Base-by-base conservation (phyloP, 1,140 invertebrate genomes). In the Orchestia grillus region DNA sequence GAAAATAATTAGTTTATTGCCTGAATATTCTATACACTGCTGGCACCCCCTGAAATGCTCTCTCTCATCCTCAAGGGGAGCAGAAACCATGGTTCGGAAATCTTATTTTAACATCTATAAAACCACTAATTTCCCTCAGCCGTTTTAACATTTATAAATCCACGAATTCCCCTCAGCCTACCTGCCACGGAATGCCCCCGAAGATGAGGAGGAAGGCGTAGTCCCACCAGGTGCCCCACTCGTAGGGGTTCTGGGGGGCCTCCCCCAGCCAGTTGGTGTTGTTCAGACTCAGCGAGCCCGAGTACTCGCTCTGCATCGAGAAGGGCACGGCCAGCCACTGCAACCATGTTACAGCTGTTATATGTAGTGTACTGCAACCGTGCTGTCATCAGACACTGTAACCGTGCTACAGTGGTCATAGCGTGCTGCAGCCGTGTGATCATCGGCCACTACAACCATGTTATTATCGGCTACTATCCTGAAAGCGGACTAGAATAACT, bases 181-280 rank as follows among this genome's bases (percentile, higher is more conserved):
- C 98, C 98, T 99, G 99, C 99, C 99, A 99, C 0, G 99, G 99
- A 97, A 99, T 99, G 43, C 99, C 99, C 16, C 99, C 99, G 97
- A 99, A 99, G 88, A 99, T 98, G 15, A 99, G 98, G 95, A 99
- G 98, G 96, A 99, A 97, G n/a, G 98, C 99, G 96, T 98, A 98
- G 97, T 99, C 99, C 44, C 99, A 97, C 97, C 99, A 99, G 96
- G 98, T 98, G 97, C 98, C 99, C 42, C 53, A 96, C 95, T 98
- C 98, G 16, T 98, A 97, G 0, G 98, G 97, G 19, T 98, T 98
- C 8, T 88, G 42, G 4, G 53, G 42, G 40, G 99, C 97, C 19
- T 98, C 97, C 0, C 99, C 99, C 95, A 99, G 98, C 99, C 99
- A 99, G 97, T 99, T 98, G 42, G 99, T 98, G 28, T 99, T 98